These are phyloP conservation scores for Pedionomus torquatus DNA, from an alignment of 2,113 vertebrate species.

Conservation along the genomic window DNA sequence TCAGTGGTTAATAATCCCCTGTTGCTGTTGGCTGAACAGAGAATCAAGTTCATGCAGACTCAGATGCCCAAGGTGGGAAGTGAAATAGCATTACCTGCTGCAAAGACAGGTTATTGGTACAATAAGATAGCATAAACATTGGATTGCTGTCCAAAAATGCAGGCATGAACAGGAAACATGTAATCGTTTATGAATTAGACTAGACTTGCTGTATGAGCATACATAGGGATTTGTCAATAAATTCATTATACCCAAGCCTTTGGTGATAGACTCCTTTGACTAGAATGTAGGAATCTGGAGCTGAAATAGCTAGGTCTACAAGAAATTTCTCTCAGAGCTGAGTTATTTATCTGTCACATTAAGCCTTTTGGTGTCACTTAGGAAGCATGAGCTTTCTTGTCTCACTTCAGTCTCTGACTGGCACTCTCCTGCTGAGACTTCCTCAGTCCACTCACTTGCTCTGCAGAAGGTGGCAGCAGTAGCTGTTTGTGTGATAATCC, in stretches of 20 bases:
- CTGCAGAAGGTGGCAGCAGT: background rate
- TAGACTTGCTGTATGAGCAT: background rate
- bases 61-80: background rate
- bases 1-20: slow-evolving; percentile 80
- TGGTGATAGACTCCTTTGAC: background rate
- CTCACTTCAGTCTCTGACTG: background rate
- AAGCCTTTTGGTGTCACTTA: background rate
- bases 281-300: background rate
- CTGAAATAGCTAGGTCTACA: background rate
- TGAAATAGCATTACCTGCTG: background rate
- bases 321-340: background rate
- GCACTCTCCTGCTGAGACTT: background rate
- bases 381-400: background rate
- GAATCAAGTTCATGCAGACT: slow-evolving; percentile 19
- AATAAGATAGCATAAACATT: background rate
- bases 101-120: background rate
- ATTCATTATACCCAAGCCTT: background rate
- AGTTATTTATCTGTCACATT: background rate
- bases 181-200: background rate
- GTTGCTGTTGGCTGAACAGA: background rate
- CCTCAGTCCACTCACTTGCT: background rate
- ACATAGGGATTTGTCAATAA: background rate
- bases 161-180: background rate
- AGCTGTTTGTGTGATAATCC: background rate
- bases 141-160: background rate